A percentile compares a stretch with the other conserved stretches of the same genome.
Evolutionary conservation across 1,140 invertebrate genomes (phyloP).

Genomic region (Cyclina sinensis): DNA sequence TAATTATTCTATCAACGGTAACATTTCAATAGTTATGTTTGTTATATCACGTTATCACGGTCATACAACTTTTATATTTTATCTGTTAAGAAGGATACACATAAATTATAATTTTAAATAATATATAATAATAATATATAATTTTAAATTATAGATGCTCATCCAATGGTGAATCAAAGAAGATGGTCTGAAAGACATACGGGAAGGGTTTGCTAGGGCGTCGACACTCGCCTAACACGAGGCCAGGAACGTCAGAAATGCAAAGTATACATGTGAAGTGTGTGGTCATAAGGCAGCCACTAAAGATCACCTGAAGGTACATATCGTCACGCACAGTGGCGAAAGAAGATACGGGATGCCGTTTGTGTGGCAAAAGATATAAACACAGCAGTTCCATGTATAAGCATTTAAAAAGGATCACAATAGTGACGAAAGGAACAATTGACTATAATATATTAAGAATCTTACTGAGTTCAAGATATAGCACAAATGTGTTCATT

Average conservation of each 20-base stretch:
- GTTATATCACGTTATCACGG: constrained; percentile 4
- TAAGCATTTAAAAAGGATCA: constrained; percentile 25
- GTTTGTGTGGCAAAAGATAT: constrained; percentile 16
- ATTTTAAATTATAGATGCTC: constrained; percentile 18
- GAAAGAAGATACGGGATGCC: constrained; percentile 12
- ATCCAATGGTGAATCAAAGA: neutral
- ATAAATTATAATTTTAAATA: no score
- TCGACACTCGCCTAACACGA: constrained; percentile 7
- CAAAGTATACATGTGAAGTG: neutral
- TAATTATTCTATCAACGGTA: no score
- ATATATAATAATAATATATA: no score
- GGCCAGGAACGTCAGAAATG: constrained; percentile 1
- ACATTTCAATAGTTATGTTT: neutral
- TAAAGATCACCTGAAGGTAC: constrained; percentile 6
- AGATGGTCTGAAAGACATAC: constrained; percentile 1
- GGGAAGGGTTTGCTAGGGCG: constrained; percentile 12
- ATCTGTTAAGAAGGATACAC: neutral
- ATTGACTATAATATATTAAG: no score
- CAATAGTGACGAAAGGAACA: neutral
- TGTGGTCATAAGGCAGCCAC: constrained; percentile 21
- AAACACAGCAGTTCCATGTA: constrained; percentile 25
- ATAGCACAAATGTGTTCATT: no score
- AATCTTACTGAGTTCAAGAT: no score
- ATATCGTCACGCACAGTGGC: neutral
- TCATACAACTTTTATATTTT: neutral